Conservation (phyloP, 2,888 invertebrate species). For the Eudemis profundana region DNA sequence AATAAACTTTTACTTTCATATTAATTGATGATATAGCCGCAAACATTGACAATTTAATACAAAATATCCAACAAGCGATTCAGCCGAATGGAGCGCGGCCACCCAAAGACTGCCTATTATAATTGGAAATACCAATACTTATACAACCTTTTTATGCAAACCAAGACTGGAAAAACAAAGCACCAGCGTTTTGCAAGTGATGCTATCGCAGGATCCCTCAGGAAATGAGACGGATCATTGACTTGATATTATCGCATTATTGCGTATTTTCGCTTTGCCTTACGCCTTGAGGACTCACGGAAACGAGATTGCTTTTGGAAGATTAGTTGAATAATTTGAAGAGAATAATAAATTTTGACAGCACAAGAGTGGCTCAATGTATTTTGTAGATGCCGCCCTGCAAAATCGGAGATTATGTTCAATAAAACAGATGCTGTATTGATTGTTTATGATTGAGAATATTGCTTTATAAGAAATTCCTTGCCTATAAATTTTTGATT, state of each 20-base stretch:
- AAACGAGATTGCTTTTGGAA: slow-evolving; percentile 43
- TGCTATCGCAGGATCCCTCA: slow-evolving; percentile 46
- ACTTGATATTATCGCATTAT: slow-evolving; percentile 50
- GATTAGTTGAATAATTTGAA: slow-evolving; percentile 43
- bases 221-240: slow-evolving; percentile 53
- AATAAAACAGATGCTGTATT: not conserved
- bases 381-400: slow-evolving; percentile 16
- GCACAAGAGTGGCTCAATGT: slow-evolving; percentile 22
- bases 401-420: slow-evolving; percentile 17
- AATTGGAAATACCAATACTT: not conserved
- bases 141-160: not conserved
- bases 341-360: slow-evolving; percentile 37
- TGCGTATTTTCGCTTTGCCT: slow-evolving; percentile 46
- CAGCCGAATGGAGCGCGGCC: no score
- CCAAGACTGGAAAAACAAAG: slow-evolving; percentile 25
- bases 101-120: not conserved
- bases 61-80: no score
- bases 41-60: no score
- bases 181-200: slow-evolving; percentile 47
- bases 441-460: not conserved
- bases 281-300: slow-evolving; percentile 39
- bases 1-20: no score
- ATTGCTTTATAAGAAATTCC: not conserved
- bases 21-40: no score
- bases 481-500: not conserved